A percentile compares a stretch with the other conserved stretches of the same genome.
Conservation (phyloP, 2,113 vertebrate species). For the Paedocypris sp. region DNA sequence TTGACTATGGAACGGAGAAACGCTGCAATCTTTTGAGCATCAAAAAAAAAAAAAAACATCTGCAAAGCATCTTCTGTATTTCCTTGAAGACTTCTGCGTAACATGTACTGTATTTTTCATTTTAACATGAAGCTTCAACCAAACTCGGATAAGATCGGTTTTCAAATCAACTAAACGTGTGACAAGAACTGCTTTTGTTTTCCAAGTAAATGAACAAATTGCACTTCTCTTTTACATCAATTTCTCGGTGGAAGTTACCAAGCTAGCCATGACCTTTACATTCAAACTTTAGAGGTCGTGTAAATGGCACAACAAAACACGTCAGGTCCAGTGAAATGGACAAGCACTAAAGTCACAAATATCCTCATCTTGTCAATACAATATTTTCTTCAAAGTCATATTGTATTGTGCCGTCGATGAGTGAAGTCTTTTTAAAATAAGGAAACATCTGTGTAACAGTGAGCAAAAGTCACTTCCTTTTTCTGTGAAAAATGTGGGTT, state of each 20-base stretch:
- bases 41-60: conserved; percentile 13
- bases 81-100: too few species aligned
- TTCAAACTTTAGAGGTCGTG: not conserved
- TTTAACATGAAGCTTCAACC: too few species aligned
- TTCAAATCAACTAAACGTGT: not conserved
- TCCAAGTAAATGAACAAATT: not conserved
- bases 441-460: not conserved
- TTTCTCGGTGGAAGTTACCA: not conserved
- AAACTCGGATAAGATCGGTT: not conserved
- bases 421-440: not conserved
- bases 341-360: too few species aligned
- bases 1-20: not conserved
- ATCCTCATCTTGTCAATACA: too few species aligned
- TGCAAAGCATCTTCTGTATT: too few species aligned
- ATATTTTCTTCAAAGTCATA: too few species aligned
- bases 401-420: too few species aligned
- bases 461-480: not conserved
- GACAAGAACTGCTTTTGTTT: not conserved
- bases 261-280: not conserved
- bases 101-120: too few species aligned
- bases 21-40: conserved; percentile 1
- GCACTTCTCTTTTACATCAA: not conserved
- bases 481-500: not conserved
- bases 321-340: too few species aligned
- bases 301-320: too few species aligned